Evolutionary conservation across 2,888 invertebrate species (phyloP).

Genomic region (Allophyes oxyacanthae): DNA sequence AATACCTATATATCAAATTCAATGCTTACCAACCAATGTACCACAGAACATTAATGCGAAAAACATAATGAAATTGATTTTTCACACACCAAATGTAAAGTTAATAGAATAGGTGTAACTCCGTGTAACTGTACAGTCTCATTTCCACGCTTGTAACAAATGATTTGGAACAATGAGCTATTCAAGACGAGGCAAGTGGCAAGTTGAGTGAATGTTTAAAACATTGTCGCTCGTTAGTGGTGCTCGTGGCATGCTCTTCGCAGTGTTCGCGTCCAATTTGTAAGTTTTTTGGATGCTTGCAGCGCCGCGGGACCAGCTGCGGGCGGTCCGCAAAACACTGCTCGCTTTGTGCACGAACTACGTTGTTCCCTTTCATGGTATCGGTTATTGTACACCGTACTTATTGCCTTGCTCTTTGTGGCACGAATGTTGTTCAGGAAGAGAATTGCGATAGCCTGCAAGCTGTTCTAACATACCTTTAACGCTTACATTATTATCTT

Average conservation of each 20-base stretch:
- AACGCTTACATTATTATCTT: conserved; percentile 43
- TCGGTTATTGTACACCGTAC: conserved; percentile 76
- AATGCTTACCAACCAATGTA: conserved; percentile 5
- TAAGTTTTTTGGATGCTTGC: conserved; percentile 74
- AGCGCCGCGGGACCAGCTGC: conserved; percentile 73
- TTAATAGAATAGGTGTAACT: conserved; percentile 18
- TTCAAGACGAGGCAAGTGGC: conserved; percentile 40
- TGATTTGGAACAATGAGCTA: conserved; percentile 45
- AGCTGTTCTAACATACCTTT: conserved; percentile 62
- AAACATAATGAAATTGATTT: conserved; percentile 28
- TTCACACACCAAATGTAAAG: conserved; percentile 26
- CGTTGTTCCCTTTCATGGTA: conserved; percentile 76
- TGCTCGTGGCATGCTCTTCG: conserved; percentile 56
- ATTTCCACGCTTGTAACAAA: conserved; percentile 40
- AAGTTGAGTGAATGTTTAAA: conserved; percentile 67
- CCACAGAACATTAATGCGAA: conserved; percentile 8
- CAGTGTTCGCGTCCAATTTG: conserved; percentile 77
- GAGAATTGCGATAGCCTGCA: conserved; percentile 66
- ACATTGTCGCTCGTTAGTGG: conserved; percentile 71
- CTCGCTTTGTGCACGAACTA: conserved; percentile 74
- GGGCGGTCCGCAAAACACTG: conserved; percentile 76
- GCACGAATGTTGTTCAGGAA: conserved; percentile 64
- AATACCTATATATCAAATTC: conserved; percentile 1
- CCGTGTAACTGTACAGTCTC: conserved; percentile 25
- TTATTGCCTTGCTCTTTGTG: conserved; percentile 74